A percentile compares a stretch with the other conserved stretches of the same genome.
Evolutionary conservation across 1,140 invertebrate species (phyloP).

Genomic region (Portunus trituberculatus): DNA sequence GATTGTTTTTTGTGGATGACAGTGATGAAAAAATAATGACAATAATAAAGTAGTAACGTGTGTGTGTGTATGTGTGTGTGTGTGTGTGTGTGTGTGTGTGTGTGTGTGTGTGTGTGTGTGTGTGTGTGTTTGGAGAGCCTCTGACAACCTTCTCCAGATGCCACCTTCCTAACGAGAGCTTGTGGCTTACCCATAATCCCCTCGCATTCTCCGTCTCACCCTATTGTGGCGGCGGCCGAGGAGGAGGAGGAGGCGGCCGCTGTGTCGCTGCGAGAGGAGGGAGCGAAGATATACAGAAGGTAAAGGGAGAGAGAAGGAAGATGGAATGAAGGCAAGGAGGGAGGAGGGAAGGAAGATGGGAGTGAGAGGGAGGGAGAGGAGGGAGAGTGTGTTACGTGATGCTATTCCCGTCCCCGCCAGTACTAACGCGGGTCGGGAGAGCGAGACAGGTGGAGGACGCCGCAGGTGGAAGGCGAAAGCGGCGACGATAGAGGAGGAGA

Average conservation of each 20-base stretch:
- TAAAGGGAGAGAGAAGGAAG: neutral
- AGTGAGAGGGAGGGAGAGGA: neutral
- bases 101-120: neutral
- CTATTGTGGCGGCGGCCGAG: neutral
- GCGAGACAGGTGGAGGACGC: too few species aligned
- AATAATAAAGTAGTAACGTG: too few species aligned
- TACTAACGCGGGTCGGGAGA: too few species aligned
- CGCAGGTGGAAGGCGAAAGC: too few species aligned
- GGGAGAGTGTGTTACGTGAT: too few species aligned
- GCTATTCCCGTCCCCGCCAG: too few species aligned
- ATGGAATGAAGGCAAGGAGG: neutral
- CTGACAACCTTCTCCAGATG: neutral
- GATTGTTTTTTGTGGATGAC: neutral
- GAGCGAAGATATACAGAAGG: neutral
- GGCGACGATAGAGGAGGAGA: too few species aligned
- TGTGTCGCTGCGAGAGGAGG: neutral
- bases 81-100: neutral
- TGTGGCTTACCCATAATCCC: slow-evolving; percentile 20
- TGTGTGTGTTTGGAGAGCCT: neutral
- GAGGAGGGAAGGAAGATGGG: neutral
- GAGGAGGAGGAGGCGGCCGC: neutral
- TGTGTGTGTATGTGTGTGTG: neutral
- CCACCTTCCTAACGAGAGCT: slow-evolving; percentile 9
- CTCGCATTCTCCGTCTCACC: neutral
- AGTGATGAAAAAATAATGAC: neutral